phyloP scores from a whole-genome alignment of 2,888 invertebrate genomes.

The Eilema sororculum region DNA sequence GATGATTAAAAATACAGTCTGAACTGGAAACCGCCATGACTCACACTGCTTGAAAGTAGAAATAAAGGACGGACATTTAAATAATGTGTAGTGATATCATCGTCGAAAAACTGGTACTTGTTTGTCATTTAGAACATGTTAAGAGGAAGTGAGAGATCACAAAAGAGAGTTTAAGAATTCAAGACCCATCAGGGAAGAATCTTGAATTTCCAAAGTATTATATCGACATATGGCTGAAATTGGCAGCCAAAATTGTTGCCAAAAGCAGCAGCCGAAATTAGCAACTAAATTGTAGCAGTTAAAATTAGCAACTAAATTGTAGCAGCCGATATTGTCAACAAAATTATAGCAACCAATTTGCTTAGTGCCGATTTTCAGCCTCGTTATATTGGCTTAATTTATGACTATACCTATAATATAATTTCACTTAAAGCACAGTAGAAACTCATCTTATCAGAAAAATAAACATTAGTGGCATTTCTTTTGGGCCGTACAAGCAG shows the following conservation, averaged over 20 bases:
- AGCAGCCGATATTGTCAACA: too few species aligned
- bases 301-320: too few species aligned
- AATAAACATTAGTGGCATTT: background rate
- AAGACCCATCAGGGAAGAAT: background rate
- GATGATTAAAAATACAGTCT: conserved; percentile 42
- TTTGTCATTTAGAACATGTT: background rate
- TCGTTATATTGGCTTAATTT: too few species aligned
- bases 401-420: background rate
- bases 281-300: too few species aligned
- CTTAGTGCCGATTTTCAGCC: too few species aligned
- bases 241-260: too few species aligned
- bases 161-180: background rate
- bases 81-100: conserved; percentile 16
- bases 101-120: background rate
- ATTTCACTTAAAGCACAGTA: background rate
- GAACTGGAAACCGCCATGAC: conserved; percentile 38
- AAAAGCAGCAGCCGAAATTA: too few species aligned
- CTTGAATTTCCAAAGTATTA: background rate
- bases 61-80: conserved; percentile 19
- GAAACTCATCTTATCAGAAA: too few species aligned
- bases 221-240: too few species aligned
- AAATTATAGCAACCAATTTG: background rate
- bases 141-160: background rate
- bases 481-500: background rate
- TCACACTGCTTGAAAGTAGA: conserved; percentile 30